These are phyloP conservation scores for Psococerastis gibbosa DNA, from an alignment of 2,888 invertebrate species.

Conservation along the genomic window DNA sequence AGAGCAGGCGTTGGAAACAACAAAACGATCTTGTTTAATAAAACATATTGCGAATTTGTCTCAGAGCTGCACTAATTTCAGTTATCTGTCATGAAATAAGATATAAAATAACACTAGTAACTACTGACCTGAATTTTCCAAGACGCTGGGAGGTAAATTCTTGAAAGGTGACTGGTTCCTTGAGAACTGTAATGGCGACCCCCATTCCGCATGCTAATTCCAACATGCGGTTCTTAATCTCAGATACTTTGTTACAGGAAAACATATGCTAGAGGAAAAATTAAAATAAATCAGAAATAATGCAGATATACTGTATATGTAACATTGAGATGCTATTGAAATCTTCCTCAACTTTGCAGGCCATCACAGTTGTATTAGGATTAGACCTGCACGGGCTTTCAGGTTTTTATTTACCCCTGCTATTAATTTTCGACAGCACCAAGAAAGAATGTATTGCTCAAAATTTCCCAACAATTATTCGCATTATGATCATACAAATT, in stretches of 20 bases:
- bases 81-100: too few species aligned
- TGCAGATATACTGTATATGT: too few species aligned
- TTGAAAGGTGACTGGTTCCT: conserved; percentile 64
- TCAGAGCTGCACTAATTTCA: too few species aligned
- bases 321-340: too few species aligned
- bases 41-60: too few species aligned
- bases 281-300: too few species aligned
- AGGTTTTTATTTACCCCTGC: conserved; percentile 10
- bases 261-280: conserved; percentile 51
- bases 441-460: too few species aligned
- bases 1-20: too few species aligned
- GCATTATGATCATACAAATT: neutral
- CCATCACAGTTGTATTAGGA: neutral
- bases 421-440: too few species aligned
- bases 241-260: conserved; percentile 64
- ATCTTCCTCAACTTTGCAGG: too few species aligned
- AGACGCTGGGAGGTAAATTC: conserved; percentile 76
- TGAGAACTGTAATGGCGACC: conserved; percentile 62
- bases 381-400: neutral
- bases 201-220: conserved; percentile 71
- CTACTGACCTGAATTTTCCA: conserved; percentile 74
- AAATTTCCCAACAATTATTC: neutral
- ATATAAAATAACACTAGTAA: too few species aligned
- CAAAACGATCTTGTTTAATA: too few species aligned
- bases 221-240: conserved; percentile 68